Evolutionary conservation across 2,888 invertebrate species (phyloP).

Genomic region (Polietes domitor): DNA sequence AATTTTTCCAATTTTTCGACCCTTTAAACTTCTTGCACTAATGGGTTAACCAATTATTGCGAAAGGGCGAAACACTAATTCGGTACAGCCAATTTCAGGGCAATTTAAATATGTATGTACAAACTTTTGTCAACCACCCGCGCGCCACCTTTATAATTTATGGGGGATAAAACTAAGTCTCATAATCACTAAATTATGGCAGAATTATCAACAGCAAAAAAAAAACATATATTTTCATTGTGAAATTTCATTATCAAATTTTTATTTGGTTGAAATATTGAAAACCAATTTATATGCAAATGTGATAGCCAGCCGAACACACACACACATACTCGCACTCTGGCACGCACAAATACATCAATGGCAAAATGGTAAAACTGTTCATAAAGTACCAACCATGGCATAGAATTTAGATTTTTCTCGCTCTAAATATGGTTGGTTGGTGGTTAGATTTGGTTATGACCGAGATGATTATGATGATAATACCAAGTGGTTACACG

Average conservation of each 20-base stretch:
- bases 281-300: constrained; percentile 79
- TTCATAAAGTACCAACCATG: not conserved
- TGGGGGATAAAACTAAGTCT: not conserved
- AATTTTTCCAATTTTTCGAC: too few species aligned
- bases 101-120: too few species aligned
- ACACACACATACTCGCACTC: not conserved
- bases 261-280: constrained; percentile 53
- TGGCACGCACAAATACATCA: constrained; percentile 60
- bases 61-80: too few species aligned
- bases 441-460: constrained; percentile 59
- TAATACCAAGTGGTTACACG: constrained; percentile 23
- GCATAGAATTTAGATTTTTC: not conserved
- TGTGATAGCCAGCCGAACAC: constrained; percentile 56
- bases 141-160: not conserved
- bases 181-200: not conserved
- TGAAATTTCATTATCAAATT: constrained; percentile 46
- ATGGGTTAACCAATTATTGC: too few species aligned
- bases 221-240: not conserved
- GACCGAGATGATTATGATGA: constrained; percentile 43
- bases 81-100: too few species aligned
- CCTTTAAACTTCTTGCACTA: too few species aligned
- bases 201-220: not conserved
- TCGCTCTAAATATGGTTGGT: constrained; percentile 50
- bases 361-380: constrained; percentile 59
- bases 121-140: too few species aligned